Conservation (phyloP, 2,113 vertebrate genomes). For the Grammomys surdaster region DNA sequence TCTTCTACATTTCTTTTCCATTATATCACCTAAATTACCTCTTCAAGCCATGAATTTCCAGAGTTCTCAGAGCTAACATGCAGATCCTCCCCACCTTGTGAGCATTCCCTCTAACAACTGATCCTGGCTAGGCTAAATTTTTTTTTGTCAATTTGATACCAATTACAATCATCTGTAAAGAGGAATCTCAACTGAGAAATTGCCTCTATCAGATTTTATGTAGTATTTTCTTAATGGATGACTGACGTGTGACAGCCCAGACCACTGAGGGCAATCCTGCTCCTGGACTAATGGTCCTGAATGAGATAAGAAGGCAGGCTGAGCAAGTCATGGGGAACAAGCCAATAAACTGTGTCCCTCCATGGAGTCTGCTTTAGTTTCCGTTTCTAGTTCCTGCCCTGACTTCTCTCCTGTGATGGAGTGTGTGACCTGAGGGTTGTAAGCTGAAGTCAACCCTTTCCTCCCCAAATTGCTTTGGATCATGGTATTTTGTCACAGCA, state of each 20-base stretch:
- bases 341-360: background rate
- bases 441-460: background rate
- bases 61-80: background rate
- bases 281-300: background rate
- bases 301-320: background rate
- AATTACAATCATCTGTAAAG: background rate
- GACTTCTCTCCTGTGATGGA: background rate
- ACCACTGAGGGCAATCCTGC: too few relatives aligned
- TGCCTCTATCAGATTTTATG: background rate
- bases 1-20: background rate
- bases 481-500: background rate
- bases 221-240: background rate
- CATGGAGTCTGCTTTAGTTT: background rate
- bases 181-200: background rate
- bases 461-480: background rate
- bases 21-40: background rate
- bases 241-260: background rate
- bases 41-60: background rate
- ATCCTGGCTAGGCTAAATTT: background rate
- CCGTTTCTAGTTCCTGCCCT: background rate
- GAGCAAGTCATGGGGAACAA: background rate
- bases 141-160: background rate
- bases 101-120: background rate
- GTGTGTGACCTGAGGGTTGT: background rate
- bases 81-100: background rate